phyloP scores from a whole-genome alignment of 1,140 invertebrate species.

The Drosophila parabipectinata region DNA sequence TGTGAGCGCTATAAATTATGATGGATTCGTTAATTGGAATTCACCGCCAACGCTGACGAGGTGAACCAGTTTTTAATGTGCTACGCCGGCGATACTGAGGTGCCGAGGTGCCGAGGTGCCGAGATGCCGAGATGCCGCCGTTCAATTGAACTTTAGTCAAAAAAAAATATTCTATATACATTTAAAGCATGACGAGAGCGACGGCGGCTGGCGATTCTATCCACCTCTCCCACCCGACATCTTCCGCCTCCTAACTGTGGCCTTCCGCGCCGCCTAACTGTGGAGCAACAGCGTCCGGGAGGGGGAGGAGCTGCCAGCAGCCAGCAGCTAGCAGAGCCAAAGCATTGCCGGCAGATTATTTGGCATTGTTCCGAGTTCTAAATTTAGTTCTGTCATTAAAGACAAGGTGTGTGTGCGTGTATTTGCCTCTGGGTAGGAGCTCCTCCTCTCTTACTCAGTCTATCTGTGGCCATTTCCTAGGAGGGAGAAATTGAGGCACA shows the following conservation, averaged over 20 bases:
- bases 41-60: conserved; percentile 56
- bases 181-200: conserved; percentile 52
- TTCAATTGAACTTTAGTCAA: conserved; percentile 64
- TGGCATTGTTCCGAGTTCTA: conserved; percentile 82
- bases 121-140: conserved; percentile 25
- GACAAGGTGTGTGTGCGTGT: conserved; percentile 61
- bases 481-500: conserved; percentile 37
- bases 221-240: conserved; percentile 2
- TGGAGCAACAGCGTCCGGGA: conserved; percentile 27
- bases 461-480: conserved; percentile 17
- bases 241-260: conserved; percentile 36
- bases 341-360: conserved; percentile 77
- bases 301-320: background rate
- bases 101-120: no score
- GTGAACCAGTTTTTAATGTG: conserved; percentile 68
- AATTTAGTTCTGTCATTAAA: conserved; percentile 81
- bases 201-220: conserved; percentile 15
- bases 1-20: conserved; percentile 78
- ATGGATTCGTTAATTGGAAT: conserved; percentile 78
- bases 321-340: conserved; percentile 19
- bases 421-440: conserved; percentile 19
- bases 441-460: conserved; percentile 4
- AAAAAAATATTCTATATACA: conserved; percentile 45
- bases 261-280: conserved; percentile 18
- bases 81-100: background rate